phyloP scores from a whole-genome alignment of 2,888 invertebrate genomes.

The Neocrepidodera transversa region DNA sequence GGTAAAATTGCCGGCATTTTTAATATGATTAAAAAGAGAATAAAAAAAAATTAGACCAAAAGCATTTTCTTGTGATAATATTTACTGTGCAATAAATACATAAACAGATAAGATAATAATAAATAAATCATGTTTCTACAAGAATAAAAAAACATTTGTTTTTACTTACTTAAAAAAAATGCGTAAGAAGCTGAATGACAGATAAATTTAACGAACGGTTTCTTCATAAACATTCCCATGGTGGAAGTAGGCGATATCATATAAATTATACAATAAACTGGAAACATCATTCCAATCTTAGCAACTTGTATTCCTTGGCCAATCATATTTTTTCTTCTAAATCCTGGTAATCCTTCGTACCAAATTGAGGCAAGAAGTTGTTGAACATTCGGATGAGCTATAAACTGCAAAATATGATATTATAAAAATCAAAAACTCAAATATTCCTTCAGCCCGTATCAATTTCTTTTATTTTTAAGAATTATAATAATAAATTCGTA shows the following conservation, averaged over 20 bases:
- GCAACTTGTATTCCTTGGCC: slow-evolving; percentile 84
- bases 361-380: slow-evolving; percentile 90
- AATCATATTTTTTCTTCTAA: slow-evolving; percentile 88
- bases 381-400: slow-evolving; percentile 91
- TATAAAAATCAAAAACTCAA: background rate
- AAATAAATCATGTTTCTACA: no score
- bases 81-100: no score
- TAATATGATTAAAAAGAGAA: no score
- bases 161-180: slow-evolving; percentile 94
- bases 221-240: slow-evolving; percentile 90
- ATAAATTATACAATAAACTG: slow-evolving; percentile 90
- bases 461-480: no score
- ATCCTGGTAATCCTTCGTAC: slow-evolving; percentile 96
- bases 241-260: slow-evolving; percentile 89
- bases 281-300: slow-evolving; percentile 90
- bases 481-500: no score
- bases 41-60: no score
- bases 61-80: no score
- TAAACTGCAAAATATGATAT: slow-evolving; percentile 44
- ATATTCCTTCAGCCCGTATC: no score
- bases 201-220: slow-evolving; percentile 98
- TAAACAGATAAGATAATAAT: no score
- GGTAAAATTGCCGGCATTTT: no score
- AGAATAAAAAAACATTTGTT: no score
- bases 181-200: slow-evolving; percentile 96